These are phyloP conservation scores for Stenodema calcarata DNA, from an alignment of 2,888 invertebrate species.

Conservation along the genomic window DNA sequence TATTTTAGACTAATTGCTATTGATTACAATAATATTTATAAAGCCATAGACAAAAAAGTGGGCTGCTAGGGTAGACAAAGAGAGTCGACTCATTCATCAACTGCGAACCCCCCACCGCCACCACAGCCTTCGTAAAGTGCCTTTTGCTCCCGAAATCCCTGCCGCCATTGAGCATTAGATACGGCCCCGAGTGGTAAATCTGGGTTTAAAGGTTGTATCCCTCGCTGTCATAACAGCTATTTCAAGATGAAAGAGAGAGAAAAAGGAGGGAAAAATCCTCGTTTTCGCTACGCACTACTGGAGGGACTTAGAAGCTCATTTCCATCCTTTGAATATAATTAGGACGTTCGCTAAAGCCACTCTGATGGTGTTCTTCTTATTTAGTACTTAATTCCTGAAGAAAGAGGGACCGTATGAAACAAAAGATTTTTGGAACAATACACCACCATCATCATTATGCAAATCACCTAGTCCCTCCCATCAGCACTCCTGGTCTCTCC, in stretches of 20 bases:
- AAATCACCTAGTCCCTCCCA: not conserved
- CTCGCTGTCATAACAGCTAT: not conserved
- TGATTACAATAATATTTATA: no score
- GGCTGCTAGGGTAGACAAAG: not conserved
- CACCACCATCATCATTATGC: constrained; percentile 29
- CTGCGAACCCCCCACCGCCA: not conserved
- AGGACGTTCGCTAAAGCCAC: not conserved
- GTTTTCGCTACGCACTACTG: not conserved
- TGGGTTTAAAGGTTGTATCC: not conserved
- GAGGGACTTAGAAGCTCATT: not conserved
- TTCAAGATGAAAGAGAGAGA: not conserved
- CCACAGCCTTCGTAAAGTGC: not conserved
- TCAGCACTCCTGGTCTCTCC: not conserved
- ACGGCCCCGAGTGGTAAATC: not conserved
- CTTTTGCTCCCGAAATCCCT: not conserved
- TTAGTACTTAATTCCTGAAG: constrained; percentile 4
- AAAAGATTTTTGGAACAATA: constrained; percentile 21
- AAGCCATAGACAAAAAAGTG: no score
- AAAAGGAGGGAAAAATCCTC: not conserved
- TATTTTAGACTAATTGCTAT: no score
- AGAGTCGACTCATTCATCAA: not conserved
- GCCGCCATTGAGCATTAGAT: not conserved
- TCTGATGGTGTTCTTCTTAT: not conserved
- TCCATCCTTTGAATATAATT: constrained; percentile 12
- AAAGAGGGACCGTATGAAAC: not conserved